Evolutionary conservation across 2,797 vertebrate genomes (phyloP).

Genomic region (Leucoraja ocellata): DNA sequence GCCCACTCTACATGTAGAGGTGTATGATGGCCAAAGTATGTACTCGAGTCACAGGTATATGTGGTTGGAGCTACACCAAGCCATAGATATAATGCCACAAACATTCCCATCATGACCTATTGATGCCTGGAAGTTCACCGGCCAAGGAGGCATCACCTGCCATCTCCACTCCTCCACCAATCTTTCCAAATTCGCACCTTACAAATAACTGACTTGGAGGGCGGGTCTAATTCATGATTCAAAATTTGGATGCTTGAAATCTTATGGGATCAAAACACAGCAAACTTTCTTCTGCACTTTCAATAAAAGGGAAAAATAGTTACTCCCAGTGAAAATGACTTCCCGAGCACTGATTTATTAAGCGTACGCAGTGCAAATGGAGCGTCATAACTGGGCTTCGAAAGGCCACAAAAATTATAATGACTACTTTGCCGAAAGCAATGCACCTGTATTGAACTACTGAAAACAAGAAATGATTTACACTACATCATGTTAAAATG

Average conservation of each 20-base stretch:
- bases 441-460: slow-evolving; percentile 18
- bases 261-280: background rate
- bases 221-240: background rate
- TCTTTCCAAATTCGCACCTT: background rate
- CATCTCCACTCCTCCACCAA: background rate
- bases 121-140: background rate
- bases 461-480: slow-evolving; percentile 25
- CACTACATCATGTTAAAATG: slow-evolving; percentile 1
- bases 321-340: background rate
- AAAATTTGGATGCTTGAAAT: background rate
- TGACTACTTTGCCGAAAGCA: slow-evolving; percentile 33
- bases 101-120: background rate
- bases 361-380: background rate
- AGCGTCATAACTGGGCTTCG: background rate
- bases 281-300: slow-evolving; percentile 32
- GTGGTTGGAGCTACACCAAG: background rate
- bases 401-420: background rate
- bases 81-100: background rate
- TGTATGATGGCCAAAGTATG: background rate
- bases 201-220: background rate
- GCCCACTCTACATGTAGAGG: background rate
- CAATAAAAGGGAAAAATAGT: background rate
- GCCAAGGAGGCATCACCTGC: background rate
- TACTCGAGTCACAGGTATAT: no score
- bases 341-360: background rate